Conservation (phyloP, 2,113 vertebrate species). For the Etheostoma cragini region DNA sequence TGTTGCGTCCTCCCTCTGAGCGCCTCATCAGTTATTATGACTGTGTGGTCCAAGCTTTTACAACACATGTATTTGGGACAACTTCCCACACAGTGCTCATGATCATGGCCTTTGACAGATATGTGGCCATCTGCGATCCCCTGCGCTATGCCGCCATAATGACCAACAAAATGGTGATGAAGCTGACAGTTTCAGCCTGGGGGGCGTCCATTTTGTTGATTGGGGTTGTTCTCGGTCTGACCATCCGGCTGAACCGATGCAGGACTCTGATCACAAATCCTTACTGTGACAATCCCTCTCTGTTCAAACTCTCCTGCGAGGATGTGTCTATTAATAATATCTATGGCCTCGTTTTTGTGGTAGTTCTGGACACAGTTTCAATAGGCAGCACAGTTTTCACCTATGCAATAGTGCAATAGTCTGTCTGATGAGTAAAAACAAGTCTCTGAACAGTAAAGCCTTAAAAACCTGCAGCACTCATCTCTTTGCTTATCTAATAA, state of each 20-base stretch:
- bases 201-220: constrained; percentile 60
- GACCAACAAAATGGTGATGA: constrained; percentile 65
- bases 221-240: constrained; percentile 65
- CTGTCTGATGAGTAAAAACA: constrained; percentile 70
- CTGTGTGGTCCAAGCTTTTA: constrained; percentile 3
- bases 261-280: constrained; percentile 56
- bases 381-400: not conserved
- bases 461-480: constrained; percentile 79
- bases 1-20: not conserved
- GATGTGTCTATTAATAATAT: constrained; percentile 67
- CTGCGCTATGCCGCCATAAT: constrained; percentile 69
- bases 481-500: constrained; percentile 60
- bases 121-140: constrained; percentile 79
- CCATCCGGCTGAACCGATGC: constrained; percentile 68
- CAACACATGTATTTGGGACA: not conserved
- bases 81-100: constrained; percentile 73
- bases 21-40: constrained; percentile 8
- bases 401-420: constrained; percentile 67
- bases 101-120: constrained; percentile 80
- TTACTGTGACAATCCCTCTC: constrained; percentile 75
- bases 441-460: constrained; percentile 77
- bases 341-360: constrained; percentile 9
- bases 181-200: constrained; percentile 73
- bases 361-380: too few species aligned
- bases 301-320: constrained; percentile 80